Percentiles rank a stretch among this genome's conserved stretches.
These are phyloP conservation scores for Danio albolineatus DNA, from an alignment of 2,797 vertebrate species.

Conservation along the genomic window DNA sequence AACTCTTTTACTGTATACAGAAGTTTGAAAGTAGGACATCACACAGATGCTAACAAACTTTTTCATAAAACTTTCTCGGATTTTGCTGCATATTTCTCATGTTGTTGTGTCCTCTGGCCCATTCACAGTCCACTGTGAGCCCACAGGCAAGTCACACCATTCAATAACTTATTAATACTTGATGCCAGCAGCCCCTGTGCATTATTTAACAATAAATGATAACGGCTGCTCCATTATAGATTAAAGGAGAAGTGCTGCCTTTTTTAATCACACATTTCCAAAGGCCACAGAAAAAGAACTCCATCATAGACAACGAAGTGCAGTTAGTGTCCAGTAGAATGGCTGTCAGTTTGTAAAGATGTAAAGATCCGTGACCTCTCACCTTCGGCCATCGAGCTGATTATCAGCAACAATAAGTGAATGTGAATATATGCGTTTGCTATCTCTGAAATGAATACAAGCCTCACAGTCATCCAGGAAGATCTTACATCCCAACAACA, in stretches of 20 bases:
- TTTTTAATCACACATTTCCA: conserved; percentile 81
- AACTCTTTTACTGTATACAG: neutral
- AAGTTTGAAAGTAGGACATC: conserved; percentile 20
- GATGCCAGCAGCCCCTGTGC: conserved; percentile 83
- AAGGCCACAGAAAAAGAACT: conserved; percentile 66
- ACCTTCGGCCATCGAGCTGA: neutral
- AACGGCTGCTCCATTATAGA: conserved; percentile 89
- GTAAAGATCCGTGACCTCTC: conserved; percentile 15
- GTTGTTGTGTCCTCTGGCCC: conserved; percentile 40
- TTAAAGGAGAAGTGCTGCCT: conserved; percentile 76
- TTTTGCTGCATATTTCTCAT: neutral
- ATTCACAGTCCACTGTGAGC: conserved; percentile 67
- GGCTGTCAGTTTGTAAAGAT: neutral
- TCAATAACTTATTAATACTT: conserved; percentile 89
- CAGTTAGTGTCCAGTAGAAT: conserved; percentile 9
- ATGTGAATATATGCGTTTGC: neutral
- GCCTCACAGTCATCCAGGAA: neutral
- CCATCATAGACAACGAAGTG: conserved; percentile 5
- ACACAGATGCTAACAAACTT: conserved; percentile 3
- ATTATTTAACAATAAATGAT: conserved; percentile 90
- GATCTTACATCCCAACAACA: conserved; percentile 5
- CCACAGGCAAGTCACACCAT: conserved; percentile 77
- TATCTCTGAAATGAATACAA: neutral
- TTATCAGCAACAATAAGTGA: neutral
- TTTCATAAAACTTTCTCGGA: conserved; percentile 10